A percentile compares a stretch with the other conserved stretches of the same genome.
Conservation (phyloP, 1,140 invertebrate genomes). For the Aethina tumida region DNA sequence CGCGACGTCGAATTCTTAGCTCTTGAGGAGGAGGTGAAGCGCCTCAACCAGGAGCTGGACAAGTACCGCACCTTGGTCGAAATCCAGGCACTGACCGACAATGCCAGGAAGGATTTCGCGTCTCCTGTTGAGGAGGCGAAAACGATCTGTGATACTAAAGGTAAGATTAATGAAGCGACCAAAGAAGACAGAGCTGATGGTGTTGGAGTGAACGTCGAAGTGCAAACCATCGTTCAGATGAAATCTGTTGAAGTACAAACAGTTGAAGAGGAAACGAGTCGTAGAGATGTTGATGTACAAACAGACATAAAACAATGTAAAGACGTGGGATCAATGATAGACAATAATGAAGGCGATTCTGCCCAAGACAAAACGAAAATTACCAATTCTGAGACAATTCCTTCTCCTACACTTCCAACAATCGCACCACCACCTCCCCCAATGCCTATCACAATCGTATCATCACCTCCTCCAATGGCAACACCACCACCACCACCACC, state of each 20-base stretch:
- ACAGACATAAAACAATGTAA: no score
- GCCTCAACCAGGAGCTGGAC: conserved; percentile 43
- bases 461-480: conserved; percentile 26
- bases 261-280: neutral
- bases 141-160: conserved; percentile 37
- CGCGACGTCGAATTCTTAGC: conserved; percentile 31
- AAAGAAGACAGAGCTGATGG: conserved; percentile 8
- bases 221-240: conserved; percentile 7
- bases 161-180: conserved; percentile 21
- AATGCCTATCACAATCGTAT: conserved; percentile 21
- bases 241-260: conserved; percentile 1
- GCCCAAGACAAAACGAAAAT: no score
- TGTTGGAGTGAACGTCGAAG: conserved; percentile 4
- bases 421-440: conserved; percentile 27
- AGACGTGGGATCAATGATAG: no score
- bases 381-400: conserved; percentile 27
- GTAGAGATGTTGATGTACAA: no score
- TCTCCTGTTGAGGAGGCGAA: conserved; percentile 34
- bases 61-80: conserved; percentile 42
- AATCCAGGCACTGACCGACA: conserved; percentile 42
- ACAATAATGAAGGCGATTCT: no score
- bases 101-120: conserved; percentile 39
- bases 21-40: conserved; percentile 39
- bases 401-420: conserved; percentile 28
- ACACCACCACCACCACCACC: conserved; percentile 25